A percentile compares a stretch with the other conserved stretches of the same genome.
These are phyloP conservation scores for Melipona quadrifasciata DNA, from an alignment of 1,140 invertebrate genomes.

Conservation along the genomic window DNA sequence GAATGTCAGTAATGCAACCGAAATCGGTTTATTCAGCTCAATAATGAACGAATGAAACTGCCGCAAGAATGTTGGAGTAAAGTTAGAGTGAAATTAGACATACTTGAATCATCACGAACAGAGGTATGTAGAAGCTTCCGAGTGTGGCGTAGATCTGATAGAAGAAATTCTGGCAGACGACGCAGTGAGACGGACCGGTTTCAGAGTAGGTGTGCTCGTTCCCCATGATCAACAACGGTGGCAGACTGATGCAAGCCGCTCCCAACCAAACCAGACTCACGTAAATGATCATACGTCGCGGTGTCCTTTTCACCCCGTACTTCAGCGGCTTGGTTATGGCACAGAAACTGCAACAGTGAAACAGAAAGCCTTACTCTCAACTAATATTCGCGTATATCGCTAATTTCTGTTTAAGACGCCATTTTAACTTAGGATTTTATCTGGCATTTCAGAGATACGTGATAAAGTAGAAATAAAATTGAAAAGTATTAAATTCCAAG, in stretches of 20 bases:
- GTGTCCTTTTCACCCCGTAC: slow-evolving; percentile 93
- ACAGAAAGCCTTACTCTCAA: not conserved
- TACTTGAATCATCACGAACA: slow-evolving; percentile 93
- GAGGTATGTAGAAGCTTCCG: slow-evolving; percentile 94
- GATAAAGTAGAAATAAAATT: no score
- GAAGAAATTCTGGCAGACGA: slow-evolving; percentile 92
- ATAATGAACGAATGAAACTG: no score
- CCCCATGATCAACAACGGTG: slow-evolving; percentile 93
- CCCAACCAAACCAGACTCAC: slow-evolving; percentile 94
- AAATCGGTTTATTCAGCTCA: no score
- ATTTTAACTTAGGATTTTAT: no score
- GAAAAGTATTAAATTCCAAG: no score
- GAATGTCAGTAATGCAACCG: no score
- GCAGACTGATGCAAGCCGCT: slow-evolving; percentile 93
- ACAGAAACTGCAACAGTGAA: slow-evolving; percentile 84
- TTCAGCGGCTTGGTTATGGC: slow-evolving; percentile 95
- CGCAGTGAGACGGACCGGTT: slow-evolving; percentile 85
- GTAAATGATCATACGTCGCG: slow-evolving; percentile 91
- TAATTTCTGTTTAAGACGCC: no score
- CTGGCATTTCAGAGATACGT: no score
- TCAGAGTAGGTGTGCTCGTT: slow-evolving; percentile 87
- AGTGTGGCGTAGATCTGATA: slow-evolving; percentile 96
- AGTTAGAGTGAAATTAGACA: slow-evolving; percentile 8
- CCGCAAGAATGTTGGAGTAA: no score
- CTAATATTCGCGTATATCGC: no score